Conservation (phyloP, 2,113 vertebrate genomes). For the Peromyscus polionotus region DNA sequence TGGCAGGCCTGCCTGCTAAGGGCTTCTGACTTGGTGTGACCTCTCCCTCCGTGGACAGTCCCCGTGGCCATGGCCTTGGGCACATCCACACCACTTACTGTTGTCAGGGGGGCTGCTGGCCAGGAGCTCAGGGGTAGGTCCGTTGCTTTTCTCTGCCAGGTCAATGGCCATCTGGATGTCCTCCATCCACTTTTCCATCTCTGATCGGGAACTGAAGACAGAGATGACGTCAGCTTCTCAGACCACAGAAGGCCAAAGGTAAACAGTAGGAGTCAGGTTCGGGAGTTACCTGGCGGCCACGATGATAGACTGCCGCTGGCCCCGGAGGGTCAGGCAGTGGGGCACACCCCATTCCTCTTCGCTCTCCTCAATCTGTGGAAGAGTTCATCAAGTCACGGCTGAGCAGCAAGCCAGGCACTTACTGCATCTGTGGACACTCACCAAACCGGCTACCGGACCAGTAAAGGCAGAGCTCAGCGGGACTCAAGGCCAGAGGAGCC, state of each 20-base stretch:
- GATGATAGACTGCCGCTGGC: conserved; percentile 94
- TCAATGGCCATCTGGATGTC: conserved; percentile 96
- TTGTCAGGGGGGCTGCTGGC: conserved; percentile 91
- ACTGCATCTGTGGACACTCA: background rate
- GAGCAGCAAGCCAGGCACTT: fast-evolving
- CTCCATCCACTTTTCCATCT: conserved; percentile 98
- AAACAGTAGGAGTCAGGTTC: fast-evolving
- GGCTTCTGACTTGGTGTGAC: background rate
- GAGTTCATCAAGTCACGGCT: background rate
- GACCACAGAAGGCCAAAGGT: background rate
- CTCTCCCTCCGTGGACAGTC: too few relatives aligned
- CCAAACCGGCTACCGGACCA: background rate
- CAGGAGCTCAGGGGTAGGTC: conserved; percentile 90
- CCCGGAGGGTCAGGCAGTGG: conserved; percentile 95
- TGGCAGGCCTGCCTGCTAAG: background rate
- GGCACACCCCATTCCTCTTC: conserved; percentile 99
- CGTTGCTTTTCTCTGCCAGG: conserved; percentile 92
- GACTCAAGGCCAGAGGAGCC: background rate
- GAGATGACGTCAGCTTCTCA: conserved; percentile 57
- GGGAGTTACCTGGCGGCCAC: conserved; percentile 94
- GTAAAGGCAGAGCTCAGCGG: background rate
- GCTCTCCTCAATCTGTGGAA: conserved; percentile 94
- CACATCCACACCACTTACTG: conserved; percentile 90
- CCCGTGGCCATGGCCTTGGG: background rate
- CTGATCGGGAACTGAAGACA: conserved; percentile 88